phyloP scores from a whole-genome alignment of 1,140 invertebrate genomes.

The Drosophila prosaltans region DNA sequence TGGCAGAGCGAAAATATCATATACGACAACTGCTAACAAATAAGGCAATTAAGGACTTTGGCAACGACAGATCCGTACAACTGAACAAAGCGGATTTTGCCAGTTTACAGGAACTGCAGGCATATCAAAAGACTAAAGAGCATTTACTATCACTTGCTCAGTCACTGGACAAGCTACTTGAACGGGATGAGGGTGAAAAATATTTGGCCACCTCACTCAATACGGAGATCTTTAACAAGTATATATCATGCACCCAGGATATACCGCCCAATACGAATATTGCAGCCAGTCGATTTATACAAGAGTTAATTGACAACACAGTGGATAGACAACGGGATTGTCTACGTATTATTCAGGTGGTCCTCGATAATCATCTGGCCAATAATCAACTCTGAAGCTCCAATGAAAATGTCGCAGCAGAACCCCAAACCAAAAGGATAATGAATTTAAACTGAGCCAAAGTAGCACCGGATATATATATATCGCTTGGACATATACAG shows the following conservation, averaged over 20 bases:
- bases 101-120: conserved; percentile 68
- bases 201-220: conserved; percentile 77
- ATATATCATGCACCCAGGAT: conserved; percentile 79
- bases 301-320: conserved; percentile 76
- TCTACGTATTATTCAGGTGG: conserved; percentile 71
- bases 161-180: conserved; percentile 65
- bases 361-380: conserved; percentile 74
- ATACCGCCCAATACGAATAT: conserved; percentile 77
- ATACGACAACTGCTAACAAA: conserved; percentile 72
- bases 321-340: conserved; percentile 75
- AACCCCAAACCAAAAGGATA: background rate
- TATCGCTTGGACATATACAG: too few species aligned
- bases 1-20: conserved; percentile 79
- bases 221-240: conserved; percentile 78
- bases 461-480: conserved; percentile 3
- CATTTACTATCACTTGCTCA: conserved; percentile 65
- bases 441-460: conserved; percentile 29
- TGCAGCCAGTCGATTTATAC: conserved; percentile 74
- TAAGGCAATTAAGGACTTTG: conserved; percentile 52
- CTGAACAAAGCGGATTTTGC: conserved; percentile 68
- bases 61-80: conserved; percentile 47
- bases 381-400: conserved; percentile 61
- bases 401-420: background rate
- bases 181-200: conserved; percentile 69
- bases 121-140: conserved; percentile 72